Base-by-base conservation (phyloP, 2,888 invertebrate genomes). In the Andrena hattorfiana region DNA sequence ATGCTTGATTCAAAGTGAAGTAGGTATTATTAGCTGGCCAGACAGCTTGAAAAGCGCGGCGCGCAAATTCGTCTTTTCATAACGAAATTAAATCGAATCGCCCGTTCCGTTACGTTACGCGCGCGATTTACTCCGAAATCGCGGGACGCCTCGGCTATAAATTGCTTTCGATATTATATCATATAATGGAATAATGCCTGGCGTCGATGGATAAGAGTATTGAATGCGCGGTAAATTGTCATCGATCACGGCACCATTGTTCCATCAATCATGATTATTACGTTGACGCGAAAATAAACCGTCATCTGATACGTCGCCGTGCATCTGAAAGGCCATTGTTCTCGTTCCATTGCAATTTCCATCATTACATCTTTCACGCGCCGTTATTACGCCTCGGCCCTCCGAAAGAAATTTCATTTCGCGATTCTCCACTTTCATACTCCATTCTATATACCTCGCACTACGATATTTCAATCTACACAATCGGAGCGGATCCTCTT, bases 221-320 rank as follows among this genome's bases (percentile, higher is more conserved):
- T 8, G 81, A 75, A 64, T 42, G n/a, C 49, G 7, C 13, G 54
- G 54, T 81, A 60, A 73, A 81, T 77, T 73, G 71, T 70, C 73
- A 66, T 73, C 54, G 82, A 77, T 83, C 72, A 51, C 32, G 56
- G 48, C 69, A 69, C 42, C 73, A 77, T 73, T 73, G 82, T 67
- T 69, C 48, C 77, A 62, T 81, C 77, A 49, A 73, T 83, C 69
- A 62, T 16, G 83, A 73, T 77, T 81, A 81, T 81, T 56, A 66
- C 48, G 6, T 13, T 23, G 16, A 16, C 59, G 2, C 28, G 49
- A 73, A 72, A 77, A 62, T 67, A 83, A 81, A 73, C 54, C 59
- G 74, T 23, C 60, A 60, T 60, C 26, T 66, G 81, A 73, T 60
- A 70, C 66, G 35, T 35, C 32, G 59, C 13, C 42, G 67, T 8